Conservation (phyloP, 2,797 vertebrate genomes). For the Xerus rutilus region DNA sequence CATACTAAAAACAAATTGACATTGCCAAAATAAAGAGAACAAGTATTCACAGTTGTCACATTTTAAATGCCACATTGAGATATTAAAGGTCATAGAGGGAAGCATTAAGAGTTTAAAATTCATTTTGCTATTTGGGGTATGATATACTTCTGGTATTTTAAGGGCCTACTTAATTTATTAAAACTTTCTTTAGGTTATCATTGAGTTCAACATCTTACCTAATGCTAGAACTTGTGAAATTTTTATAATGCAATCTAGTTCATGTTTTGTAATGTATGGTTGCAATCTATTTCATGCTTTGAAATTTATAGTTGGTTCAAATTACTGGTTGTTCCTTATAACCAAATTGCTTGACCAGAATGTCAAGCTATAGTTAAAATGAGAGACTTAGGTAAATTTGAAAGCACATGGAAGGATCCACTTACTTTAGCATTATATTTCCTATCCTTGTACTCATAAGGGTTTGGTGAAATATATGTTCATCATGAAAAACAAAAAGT, state of each 20-base stretch:
- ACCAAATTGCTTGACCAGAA: neutral
- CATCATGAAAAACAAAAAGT: constrained; percentile 27
- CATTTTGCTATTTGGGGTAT: neutral
- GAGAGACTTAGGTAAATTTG: constrained; percentile 17
- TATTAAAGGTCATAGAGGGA: neutral
- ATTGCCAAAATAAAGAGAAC: neutral
- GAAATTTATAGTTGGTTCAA: neutral
- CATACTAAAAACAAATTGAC: neutral
- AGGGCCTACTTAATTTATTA: neutral
- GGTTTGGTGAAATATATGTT: constrained; percentile 3
- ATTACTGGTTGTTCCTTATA: neutral
- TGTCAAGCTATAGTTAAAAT: constrained; percentile 23
- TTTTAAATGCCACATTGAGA: neutral
- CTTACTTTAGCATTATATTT: constrained; percentile 14
- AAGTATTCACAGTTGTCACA: neutral
- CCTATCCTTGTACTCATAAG: neutral
- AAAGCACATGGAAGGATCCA: neutral
- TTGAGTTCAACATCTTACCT: constrained; percentile 25
- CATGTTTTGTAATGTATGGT: neutral
- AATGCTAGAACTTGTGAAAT: constrained; percentile 1
- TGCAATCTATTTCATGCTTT: neutral
- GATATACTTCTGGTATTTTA: neutral
- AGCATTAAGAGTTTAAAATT: neutral
- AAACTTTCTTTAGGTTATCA: neutral
- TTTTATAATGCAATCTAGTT: constrained; percentile 35